These are phyloP conservation scores for Brachyopa scutellaris DNA, from an alignment of 2,888 invertebrate genomes.

Conservation along the genomic window DNA sequence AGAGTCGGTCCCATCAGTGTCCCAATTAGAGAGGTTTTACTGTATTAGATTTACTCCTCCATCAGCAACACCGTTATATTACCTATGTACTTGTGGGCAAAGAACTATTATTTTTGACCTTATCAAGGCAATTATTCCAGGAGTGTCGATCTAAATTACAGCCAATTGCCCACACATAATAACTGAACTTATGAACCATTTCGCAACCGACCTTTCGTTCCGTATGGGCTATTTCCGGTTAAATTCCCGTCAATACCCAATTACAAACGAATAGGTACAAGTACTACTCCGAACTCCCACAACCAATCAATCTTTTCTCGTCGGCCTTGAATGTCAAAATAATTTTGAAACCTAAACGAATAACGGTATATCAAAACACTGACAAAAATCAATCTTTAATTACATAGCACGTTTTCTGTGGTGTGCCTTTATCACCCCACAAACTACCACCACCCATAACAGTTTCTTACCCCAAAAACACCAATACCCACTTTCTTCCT, in stretches of 20 bases:
- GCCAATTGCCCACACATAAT: background rate
- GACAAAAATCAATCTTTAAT: constrained; percentile 48
- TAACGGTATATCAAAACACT: background rate
- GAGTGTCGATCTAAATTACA: background rate
- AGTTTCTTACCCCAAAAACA: too few species aligned
- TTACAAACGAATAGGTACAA: too few species aligned
- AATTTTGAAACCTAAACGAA: background rate
- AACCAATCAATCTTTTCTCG: constrained; percentile 32
- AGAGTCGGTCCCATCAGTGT: too few species aligned
- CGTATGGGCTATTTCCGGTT: background rate
- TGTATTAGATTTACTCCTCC: too few species aligned
- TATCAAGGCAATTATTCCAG: too few species aligned
- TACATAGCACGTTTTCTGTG: constrained; percentile 3
- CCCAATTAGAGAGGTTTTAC: too few species aligned
- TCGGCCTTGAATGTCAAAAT: constrained; percentile 20
- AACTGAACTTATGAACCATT: background rate
- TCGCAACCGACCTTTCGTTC: background rate
- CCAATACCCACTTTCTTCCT: background rate
- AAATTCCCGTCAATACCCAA: constrained; percentile 13
- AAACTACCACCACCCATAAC: background rate
- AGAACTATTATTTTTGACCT: too few species aligned
- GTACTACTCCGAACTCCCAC: constrained; percentile 3
- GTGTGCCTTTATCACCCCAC: constrained; percentile 10
- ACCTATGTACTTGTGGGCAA: too few species aligned
- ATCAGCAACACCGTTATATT: too few species aligned